Evolutionary conservation across 2,888 invertebrate species (phyloP), one percentile per base, ranked within the genome.

Genomic region (Drosophila affinis): DNA sequence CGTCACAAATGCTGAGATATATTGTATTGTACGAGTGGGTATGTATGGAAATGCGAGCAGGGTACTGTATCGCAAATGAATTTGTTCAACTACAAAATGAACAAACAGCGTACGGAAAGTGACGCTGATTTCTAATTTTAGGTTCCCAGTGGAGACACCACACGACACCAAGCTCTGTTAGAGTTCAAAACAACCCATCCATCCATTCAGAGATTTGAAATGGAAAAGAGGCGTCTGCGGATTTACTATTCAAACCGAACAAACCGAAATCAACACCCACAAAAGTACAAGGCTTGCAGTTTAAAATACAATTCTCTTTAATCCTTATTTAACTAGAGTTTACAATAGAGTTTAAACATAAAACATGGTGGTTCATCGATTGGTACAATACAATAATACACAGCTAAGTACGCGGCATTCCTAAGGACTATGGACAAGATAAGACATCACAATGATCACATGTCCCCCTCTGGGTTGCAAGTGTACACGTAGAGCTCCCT

Each of bases 371-470:
- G 21, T n/a, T 24, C n/a, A 24, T 61, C 45, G 56, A 60, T 64
- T 60, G 63, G 62, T 59, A 76, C 69, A 70, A 68, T 59, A 76
- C 69, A 70, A 68, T 68, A 86, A 70, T 76, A 83, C 62, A 81
- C 49, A 73, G 81, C 83, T 83, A 83, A 83, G 83, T 83, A 83
- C 83, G 80, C 75, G 87, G 83, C 87, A 86, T 53, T 55, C 80
- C 64, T 83, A 77, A 67, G 48, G 56, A 44, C 87, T 86, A 81
- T 88, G 87, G 88, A 88, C 88, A 88, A 84, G 84, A 88, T 80
- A 21, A 56, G 76, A 65, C 62, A 83, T 83, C 83, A 86, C 83
- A 83, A 67, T 62, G 74, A 39, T 56, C 39, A 60, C 27, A 39
- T 49, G 48, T 61, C 72, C 48, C n/a, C 65, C 56, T 32, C 55